Conservation (phyloP, 23 tunicate genomes). For the Trididemnum nubilum region DNA sequence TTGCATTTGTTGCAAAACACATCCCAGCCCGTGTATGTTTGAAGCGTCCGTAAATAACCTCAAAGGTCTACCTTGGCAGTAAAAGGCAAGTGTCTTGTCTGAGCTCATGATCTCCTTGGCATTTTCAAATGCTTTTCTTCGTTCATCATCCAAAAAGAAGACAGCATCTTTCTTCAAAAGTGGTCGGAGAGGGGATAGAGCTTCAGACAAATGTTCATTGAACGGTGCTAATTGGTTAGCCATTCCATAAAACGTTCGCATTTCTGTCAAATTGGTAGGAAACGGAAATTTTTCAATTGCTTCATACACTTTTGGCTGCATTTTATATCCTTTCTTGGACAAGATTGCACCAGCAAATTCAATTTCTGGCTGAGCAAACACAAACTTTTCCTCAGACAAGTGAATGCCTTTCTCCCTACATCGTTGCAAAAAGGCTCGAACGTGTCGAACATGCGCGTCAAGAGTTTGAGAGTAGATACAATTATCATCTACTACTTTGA, state of each 20-base stretch:
- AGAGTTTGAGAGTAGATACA: background rate
- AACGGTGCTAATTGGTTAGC: slow-evolving; percentile 8
- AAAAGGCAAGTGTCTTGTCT: slow-evolving; percentile 4
- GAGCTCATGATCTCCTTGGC: slow-evolving; percentile 2
- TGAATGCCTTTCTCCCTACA: background rate
- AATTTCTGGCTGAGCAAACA: slow-evolving; percentile 4
- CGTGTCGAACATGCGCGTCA: background rate
- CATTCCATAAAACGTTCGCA: slow-evolving; percentile 10
- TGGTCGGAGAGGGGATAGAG: slow-evolving; percentile 6
- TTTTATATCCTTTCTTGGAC: background rate
- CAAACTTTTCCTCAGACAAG: background rate
- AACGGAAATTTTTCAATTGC: background rate
- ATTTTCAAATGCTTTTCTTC: background rate
- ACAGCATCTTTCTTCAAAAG: background rate
- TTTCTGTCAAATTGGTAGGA: slow-evolving; percentile 1
- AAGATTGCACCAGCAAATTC: slow-evolving; percentile 8
- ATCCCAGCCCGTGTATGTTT: slow-evolving; percentile 11
- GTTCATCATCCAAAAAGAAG: background rate
- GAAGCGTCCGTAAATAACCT: slow-evolving; percentile 10
- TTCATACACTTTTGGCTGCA: background rate
- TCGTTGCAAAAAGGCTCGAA: background rate
- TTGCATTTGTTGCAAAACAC: slow-evolving; percentile 12
- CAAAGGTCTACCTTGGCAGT: background rate
- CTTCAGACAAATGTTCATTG: background rate
- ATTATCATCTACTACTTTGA: slow-evolving; percentile 9